Evolutionary conservation across 2,888 invertebrate species (phyloP), one percentile per base, ranked within the genome.

Genomic region (Hirtodrosophila duncani): DNA sequence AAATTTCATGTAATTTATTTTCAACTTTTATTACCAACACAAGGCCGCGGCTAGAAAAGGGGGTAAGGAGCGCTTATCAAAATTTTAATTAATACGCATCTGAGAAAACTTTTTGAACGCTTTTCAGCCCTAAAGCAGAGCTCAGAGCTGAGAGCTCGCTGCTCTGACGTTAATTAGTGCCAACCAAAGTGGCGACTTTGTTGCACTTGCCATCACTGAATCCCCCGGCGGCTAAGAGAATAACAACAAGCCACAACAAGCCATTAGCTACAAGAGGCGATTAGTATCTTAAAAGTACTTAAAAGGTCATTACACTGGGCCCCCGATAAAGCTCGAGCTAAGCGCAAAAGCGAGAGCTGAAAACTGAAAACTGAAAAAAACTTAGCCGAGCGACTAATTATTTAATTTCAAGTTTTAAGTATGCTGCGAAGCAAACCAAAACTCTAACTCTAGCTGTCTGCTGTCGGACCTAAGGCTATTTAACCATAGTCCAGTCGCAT

Each of bases 41-140:
- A 5, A 8, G 39, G 29, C 1, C 13, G 49, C 8, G 31, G 27
- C 13, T n/a, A 29, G 18, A 21, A 11, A 18, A n/a, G 16, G 8
- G 7, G 39, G 38, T 17, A 45, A 48, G 41, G 57, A 51, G 50
- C 58, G 67, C 77, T 75, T 75, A 75, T 75, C 81, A 75, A 78
- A 75, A 78, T 81, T 75, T 75, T 75, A 75, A 75, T 75, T 75
- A 75, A 75, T 81, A 64, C 81, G 65, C 81, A 75, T 75, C 81
- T 65, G 77, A 62, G 72, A 71, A 72, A 60, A 80, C 69, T 80
- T 72, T 36, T 59, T 59, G 67, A 69, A 58, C 69, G 66, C 69
- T 59, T 41, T 9, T 5, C 26, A 9, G 31, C 9, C 51, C 21
- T 26, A 24, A 37, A 27, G 49, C 30, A 26, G 36, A 27, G 44